Evolutionary conservation across 2,888 invertebrate species (phyloP), one percentile per base, ranked within the genome.

Genomic region (Drosophila suboccidentalis): DNA sequence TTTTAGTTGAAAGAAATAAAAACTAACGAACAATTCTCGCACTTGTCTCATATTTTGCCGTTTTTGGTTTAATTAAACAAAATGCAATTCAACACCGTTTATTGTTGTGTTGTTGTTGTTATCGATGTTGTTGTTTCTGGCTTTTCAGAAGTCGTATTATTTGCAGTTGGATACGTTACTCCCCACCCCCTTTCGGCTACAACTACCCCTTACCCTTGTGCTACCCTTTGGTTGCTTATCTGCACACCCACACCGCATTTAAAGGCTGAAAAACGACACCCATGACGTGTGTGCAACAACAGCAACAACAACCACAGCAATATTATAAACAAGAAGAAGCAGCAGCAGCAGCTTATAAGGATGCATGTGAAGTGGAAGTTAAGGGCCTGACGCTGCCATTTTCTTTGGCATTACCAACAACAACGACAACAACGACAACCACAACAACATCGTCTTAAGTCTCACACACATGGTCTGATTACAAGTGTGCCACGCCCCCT

Each of bases 51-150:
- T 64, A 75, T 72, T 72, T 66, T 66, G 46, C 58, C 13, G 3
- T 60, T 75, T 75, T 54, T 58, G 82, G 68, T 82, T 84, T 87
- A 81, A 87, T 84, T 84, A 76, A 87, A 79, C 79, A 51, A 71
- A 82, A 87, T 79, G 82, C 82, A 82, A 82, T 82, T 70, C 70
- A 71, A 82, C 70, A 73, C 82, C 64, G 74, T 65, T 69, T 69
- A 76, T 79, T 82, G 77, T 75, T 19, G 68, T 43, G 22, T 22
- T 22, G 22, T 22, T 22, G 22, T 22, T 22, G 22, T 22, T 22
- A 22, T 22, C 22, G 22, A 2, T 62, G 15, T 10, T 55, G 55
- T 38, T 17, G 54, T 22, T 58, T 34, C 13, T 50, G 63, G 50
- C 59, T 50, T 50, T 59, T n/a, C 22, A 49, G 51, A 51, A 38